Evolutionary conservation across 2,888 invertebrate genomes (phyloP).

Genomic region (Hirtodrosophila alboralis): DNA sequence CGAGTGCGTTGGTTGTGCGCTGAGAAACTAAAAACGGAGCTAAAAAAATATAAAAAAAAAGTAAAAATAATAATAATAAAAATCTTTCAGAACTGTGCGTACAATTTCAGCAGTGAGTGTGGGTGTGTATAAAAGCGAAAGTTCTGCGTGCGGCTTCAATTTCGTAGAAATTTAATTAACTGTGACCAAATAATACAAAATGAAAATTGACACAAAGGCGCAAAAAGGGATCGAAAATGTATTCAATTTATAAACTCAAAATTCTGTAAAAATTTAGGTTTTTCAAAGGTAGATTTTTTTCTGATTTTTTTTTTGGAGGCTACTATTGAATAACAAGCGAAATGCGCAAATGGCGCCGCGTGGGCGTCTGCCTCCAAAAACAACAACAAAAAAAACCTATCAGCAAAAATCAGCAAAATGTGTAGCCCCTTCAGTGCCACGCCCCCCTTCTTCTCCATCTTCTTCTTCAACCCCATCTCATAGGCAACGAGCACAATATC

Average conservation of each 20-base stretch:
- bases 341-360: slow-evolving; percentile 67
- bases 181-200: not conserved
- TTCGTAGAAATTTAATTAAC: slow-evolving; percentile 48
- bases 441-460: too few relatives aligned
- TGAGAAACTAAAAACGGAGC: slow-evolving; percentile 30
- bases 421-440: too few relatives aligned
- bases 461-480: not conserved
- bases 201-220: not conserved
- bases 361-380: slow-evolving; percentile 70
- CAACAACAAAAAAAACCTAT: too few relatives aligned
- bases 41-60: too few relatives aligned
- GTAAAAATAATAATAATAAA: too few relatives aligned
- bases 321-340: slow-evolving; percentile 63
- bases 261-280: not conserved
- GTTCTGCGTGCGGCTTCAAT: slow-evolving; percentile 41
- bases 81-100: too few relatives aligned
- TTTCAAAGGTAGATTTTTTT: slow-evolving; percentile 18
- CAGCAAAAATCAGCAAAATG: slow-evolving; percentile 32
- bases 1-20: slow-evolving; percentile 74
- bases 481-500: slow-evolving; percentile 18
- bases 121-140: slow-evolving; percentile 47
- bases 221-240: not conserved
- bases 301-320: not conserved
- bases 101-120: slow-evolving; percentile 31
- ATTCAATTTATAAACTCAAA: not conserved